Base-by-base conservation (phyloP, 92 coral and sea anemone species). In the Diadumene lineata region DNA sequence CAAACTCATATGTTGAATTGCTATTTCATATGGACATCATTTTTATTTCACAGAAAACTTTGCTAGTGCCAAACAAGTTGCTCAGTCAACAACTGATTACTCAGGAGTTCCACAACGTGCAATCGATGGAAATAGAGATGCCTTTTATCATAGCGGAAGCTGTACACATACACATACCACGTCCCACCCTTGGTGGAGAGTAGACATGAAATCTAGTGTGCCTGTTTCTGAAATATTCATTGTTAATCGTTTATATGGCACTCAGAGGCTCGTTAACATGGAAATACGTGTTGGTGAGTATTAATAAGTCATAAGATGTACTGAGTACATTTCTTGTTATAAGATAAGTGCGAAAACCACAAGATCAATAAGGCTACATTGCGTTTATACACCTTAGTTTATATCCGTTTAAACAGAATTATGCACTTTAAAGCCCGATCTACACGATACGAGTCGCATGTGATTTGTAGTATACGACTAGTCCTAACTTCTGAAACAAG, bases 181-280 rank as follows among this genome's bases (percentile, higher is more conserved):
- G 0, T 34, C 1, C 16, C 44, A 70, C 29, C 87, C 82, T 0
- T 77, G 82, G 87, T 83, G 87, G 87, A 29, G 74, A 2, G 87
- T 83, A 27, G 87, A 83, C 55, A 60, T 83, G n/a, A 82, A 79
- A 16, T 63, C 50, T 24, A 38, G 48, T 13, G 7, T 38, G 48
- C 48, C 48, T 4, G 48, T 63, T 66, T 34, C 43, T 9, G 70
- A 58, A 56, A 50, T 74, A 53, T 34, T 60, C 51, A 11, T 74
- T 18, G 56, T 58, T 13, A 74, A 74, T 44, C 27, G 79, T n/a
- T 56, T 1, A 15, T 21, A 29, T 34, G 0, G 2, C 0, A 19
- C 55, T 18, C 11, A 58, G 23, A 26, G 79, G 21, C 31, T 74
- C 16, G 22, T 10, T 16, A 55, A 72, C 25, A 31, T 72, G 27